Evolutionary conservation across 1,140 invertebrate genomes (phyloP), one percentile per base, ranked within the genome.

Genomic region (Uloborus diversus): DNA sequence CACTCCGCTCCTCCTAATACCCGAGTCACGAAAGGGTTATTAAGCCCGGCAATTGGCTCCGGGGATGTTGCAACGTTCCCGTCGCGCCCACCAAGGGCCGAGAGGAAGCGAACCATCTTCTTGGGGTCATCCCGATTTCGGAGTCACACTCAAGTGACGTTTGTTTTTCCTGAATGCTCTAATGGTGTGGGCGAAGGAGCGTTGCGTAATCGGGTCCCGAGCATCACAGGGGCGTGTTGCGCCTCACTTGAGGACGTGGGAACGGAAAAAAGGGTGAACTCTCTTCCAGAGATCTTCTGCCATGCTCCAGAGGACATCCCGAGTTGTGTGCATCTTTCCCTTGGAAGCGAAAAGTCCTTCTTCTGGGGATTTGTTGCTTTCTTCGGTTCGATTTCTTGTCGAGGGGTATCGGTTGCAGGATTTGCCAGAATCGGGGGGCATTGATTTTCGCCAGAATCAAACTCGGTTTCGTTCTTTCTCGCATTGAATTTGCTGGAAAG

Each of bases 211-310:
- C 28, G n/a, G 56, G 56, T 69, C 65, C 25, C 27, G 47, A 33
- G 53, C 51, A 37, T 17, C 70, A 49, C 59, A 49, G 70, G 73
- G 59, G 65, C 49, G 53, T 57, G 68, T 47, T 47, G 47, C 73
- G 62, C 61, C 59, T 76, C 73, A 76, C 73, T 59, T 65, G 61
- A 61, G 73, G 37, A 76, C 73, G 73, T 76, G 73, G 62, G 73
- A 76, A 76, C 73, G 23, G 23, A 47, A 28, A 30, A 53, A 62
- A 37, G 59, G 59, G 28, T 62, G 59, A 62, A 62, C 59, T 62
- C 17, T 30, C 56, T 59, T 59, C 30, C 51, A 9, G 25, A 4
- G 20, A 53, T 33, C 30, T 32, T 25, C 0, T 1, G 59, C 42
- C n/a, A 49, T 47, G 64, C 64, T n/a, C 51, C 37, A 68, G 32